Evolutionary conservation across 2,113 vertebrate genomes (phyloP).

Genomic region (Perca schrenkii): DNA sequence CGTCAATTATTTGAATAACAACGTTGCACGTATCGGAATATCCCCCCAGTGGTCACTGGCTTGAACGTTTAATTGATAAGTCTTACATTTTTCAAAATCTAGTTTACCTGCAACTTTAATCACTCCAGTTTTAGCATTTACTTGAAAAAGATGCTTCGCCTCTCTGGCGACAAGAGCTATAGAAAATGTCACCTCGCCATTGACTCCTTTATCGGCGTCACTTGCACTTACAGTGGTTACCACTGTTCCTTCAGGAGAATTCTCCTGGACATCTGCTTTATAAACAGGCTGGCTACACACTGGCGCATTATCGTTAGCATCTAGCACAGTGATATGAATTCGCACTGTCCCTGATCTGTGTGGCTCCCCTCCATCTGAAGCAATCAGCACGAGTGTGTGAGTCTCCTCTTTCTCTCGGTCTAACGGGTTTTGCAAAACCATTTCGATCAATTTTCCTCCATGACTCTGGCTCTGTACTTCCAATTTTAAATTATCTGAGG

Average conservation of each 20-base stretch:
- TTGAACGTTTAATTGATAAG: conserved; percentile 65
- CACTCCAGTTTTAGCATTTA: conserved; percentile 78
- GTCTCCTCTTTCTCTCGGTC: conserved; percentile 77
- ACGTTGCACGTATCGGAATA: conserved; percentile 72
- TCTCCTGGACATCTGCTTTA: conserved; percentile 74
- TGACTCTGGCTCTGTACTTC: conserved; percentile 59
- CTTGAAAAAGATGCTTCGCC: conserved; percentile 67
- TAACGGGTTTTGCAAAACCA: conserved; percentile 75
- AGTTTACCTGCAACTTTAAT: conserved; percentile 65
- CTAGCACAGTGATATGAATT: conserved; percentile 76
- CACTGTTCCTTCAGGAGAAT: conserved; percentile 59
- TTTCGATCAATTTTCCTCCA: conserved; percentile 68
- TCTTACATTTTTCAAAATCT: conserved; percentile 75
- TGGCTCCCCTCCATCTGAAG: conserved; percentile 81
- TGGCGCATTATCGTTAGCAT: conserved; percentile 81
- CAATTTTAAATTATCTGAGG: conserved; percentile 74
- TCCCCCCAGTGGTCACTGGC: conserved; percentile 75
- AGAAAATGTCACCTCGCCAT: conserved; percentile 72
- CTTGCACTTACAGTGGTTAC: conserved; percentile 69
- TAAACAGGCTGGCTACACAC: conserved; percentile 77
- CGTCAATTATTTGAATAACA: conserved; percentile 77
- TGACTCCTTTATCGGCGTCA: conserved; percentile 76
- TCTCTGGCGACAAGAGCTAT: conserved; percentile 62
- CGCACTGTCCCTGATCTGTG: conserved; percentile 75
- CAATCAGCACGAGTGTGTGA: conserved; percentile 70